A percentile compares a stretch with the other conserved stretches of the same genome.
Conservation (phyloP, 2,113 vertebrate genomes). For the Hemiscyllium ocellatum region DNA sequence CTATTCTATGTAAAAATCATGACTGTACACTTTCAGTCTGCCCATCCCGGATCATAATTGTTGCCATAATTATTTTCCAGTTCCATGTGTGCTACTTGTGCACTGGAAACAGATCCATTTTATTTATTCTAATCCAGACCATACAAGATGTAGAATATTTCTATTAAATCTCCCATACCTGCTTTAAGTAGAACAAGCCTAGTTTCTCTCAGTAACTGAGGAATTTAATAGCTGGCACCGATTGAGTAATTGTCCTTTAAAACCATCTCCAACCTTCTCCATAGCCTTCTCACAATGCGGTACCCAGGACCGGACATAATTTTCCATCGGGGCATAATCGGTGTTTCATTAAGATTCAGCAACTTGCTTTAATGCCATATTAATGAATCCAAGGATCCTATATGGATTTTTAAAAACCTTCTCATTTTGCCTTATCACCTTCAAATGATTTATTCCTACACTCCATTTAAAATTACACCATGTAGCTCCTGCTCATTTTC, state of each 20-base stretch:
- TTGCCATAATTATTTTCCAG: background rate
- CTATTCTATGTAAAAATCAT: background rate
- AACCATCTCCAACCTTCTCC: background rate
- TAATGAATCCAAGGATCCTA: background rate
- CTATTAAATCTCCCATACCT: background rate
- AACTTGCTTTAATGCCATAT: background rate
- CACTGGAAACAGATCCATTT: background rate
- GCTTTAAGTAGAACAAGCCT: background rate
- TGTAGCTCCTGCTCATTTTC: background rate
- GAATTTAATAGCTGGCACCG: background rate
- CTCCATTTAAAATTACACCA: background rate
- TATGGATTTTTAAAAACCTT: background rate
- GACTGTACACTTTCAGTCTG: background rate
- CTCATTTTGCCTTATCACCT: background rate
- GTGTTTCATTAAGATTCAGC: background rate
- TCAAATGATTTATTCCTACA: background rate
- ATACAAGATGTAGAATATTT: background rate
- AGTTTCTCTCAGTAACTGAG: background rate
- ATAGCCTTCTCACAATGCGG: background rate
- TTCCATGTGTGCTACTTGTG: background rate
- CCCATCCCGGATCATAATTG: background rate
- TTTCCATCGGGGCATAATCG: background rate
- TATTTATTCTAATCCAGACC: background rate
- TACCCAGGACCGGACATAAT: too few species aligned
- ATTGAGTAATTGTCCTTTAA: background rate